These are phyloP conservation scores for Thalassoma bifasciatum DNA, from an alignment of 2,113 vertebrate genomes.

Conservation along the genomic window DNA sequence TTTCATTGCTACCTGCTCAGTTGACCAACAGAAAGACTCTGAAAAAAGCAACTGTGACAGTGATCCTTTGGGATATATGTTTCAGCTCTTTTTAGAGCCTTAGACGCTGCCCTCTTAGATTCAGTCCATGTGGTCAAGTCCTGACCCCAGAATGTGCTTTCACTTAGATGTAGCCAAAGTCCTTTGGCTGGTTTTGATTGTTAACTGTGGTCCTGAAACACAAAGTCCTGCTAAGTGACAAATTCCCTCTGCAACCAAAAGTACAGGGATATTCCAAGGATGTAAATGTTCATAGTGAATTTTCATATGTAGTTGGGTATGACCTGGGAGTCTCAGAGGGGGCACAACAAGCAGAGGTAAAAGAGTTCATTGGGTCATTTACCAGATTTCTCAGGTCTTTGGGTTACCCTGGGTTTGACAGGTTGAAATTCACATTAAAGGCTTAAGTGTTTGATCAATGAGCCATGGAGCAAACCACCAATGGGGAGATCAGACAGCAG, in stretches of 20 bases:
- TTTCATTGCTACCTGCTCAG: conserved; percentile 36
- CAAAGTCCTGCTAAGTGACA: conserved; percentile 20
- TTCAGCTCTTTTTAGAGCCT: conserved; percentile 12
- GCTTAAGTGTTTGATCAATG: conserved; percentile 75
- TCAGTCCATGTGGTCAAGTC: conserved; percentile 18
- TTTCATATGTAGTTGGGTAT: not conserved
- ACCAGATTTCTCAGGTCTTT: conserved; percentile 18
- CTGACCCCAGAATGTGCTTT: conserved; percentile 21
- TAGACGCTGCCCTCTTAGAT: conserved; percentile 14
- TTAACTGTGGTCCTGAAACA: conserved; percentile 38
- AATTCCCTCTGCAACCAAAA: conserved; percentile 16
- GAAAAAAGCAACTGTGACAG: no score
- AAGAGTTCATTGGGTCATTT: conserved; percentile 54
- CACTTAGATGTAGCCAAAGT: conserved; percentile 19
- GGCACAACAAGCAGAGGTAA: conserved; percentile 24
- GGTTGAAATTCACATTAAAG: conserved; percentile 71
- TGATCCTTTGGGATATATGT: no score
- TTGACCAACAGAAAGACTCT: no score
- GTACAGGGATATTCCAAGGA: not conserved
- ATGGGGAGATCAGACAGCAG: conserved; percentile 42
- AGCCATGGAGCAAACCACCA: conserved; percentile 35
- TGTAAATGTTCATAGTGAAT: not conserved
- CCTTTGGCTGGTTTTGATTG: conserved; percentile 21
- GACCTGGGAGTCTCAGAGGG: not conserved
- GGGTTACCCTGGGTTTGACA: conserved; percentile 57